Evolutionary conservation across 2,113 vertebrate genomes (phyloP), one percentile per base, ranked within the genome.

Genomic region (Xenopus borealis): DNA sequence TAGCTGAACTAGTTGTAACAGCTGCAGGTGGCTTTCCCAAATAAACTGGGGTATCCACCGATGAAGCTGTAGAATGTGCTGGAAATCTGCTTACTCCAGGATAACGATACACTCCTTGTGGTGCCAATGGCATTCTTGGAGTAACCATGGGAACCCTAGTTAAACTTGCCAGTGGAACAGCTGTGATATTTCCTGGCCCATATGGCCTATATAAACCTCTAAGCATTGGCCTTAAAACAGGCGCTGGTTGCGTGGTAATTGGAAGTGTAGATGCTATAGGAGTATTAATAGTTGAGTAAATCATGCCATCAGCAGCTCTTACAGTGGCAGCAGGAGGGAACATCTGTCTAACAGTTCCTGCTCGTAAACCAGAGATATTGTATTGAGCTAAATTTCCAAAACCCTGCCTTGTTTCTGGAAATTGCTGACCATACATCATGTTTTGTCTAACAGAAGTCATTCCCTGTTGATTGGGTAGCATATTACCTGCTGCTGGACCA

Each of bases 221-320:
- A 65, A 96, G 88, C 90, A 95, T 92, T 61, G 96, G 94, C 55
- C 89, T 89, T 53, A 98, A 73, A 27, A 95, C 95, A 0, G 96
- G 92, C 44, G 93, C 87, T 0, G 97, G 97, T 83, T 99, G 97
- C 40, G 97, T 99, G 79, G 97, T 99, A 85, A 99, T 98, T 86
- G 97, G 97, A 82, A 99, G 94, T 0, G 97, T 99, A 68, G 97
- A 98, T 45, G 96, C 96, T 2, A 99, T 99, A 6, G 97, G 97
- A 4, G 96, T 95, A 69, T 97, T 99, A 79, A 99, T 99, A 27
- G 97, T 99, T 11, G 97, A 99, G 81, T 99, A 99, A 86, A 98
- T 98, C 96, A 98, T 98, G 76, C 97, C 97, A 0, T 98, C 96
- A 0, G 95, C 92, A 0, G 95, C 95, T n/a, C 96, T 93, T 72